A percentile compares a stretch with the other conserved stretches of the same genome.
Conservation (phyloP, 2,113 vertebrate species). For the Tyrannus savana region DNA sequence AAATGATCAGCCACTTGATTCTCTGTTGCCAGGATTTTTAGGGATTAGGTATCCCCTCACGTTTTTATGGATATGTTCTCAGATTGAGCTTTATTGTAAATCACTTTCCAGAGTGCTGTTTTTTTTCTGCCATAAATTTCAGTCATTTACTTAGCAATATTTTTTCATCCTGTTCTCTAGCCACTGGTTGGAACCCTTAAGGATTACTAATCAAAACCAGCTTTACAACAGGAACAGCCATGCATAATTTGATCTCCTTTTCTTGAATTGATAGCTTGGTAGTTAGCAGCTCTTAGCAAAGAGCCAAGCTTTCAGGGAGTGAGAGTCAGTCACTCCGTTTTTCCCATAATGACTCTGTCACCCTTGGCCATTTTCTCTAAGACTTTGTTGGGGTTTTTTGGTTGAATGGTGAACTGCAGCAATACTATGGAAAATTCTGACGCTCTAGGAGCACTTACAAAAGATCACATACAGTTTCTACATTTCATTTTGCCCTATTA, state of each 20-base stretch:
- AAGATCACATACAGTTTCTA: not conserved
- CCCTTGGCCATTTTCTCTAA: accelerated
- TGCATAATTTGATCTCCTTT: not conserved
- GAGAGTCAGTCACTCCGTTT: not conserved
- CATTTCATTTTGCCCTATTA: not conserved
- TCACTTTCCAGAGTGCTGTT: not conserved
- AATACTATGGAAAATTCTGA: not conserved
- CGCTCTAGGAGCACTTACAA: not conserved
- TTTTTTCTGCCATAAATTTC: not conserved
- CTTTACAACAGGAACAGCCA: not conserved
- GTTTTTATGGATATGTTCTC: not conserved
- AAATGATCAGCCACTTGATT: not conserved
- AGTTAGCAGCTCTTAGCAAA: not conserved
- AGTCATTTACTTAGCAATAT: not conserved
- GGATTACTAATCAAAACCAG: not conserved
- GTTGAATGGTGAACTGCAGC: not conserved
- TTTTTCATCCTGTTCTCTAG: not conserved
- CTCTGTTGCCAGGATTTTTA: not conserved
- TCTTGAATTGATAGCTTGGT: not conserved
- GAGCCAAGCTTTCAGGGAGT: not conserved
- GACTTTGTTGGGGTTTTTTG: not conserved
- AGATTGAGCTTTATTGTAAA: not conserved
- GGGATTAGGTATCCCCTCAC: not conserved
- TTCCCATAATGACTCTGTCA: not conserved
- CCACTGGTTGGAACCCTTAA: not conserved